Base-by-base conservation (phyloP, 2,113 vertebrate genomes). In the Serilophus lunatus region DNA sequence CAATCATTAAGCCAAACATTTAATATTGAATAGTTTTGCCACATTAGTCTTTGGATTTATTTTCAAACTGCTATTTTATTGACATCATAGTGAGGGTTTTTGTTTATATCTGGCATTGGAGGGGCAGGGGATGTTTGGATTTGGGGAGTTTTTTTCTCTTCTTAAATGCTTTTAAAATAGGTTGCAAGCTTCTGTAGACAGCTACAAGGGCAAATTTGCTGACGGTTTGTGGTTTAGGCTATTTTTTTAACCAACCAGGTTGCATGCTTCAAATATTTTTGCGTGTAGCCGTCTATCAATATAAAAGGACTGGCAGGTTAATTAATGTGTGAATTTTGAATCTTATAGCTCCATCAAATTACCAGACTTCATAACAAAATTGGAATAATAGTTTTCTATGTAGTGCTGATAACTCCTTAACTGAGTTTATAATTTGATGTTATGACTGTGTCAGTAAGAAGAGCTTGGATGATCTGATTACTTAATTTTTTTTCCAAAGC, bases 401-500 rank as follows among this genome's bases (percentile, higher is more conserved):
- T 75, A 66, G 26, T 35, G 28, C 72, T 84, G 92, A 84, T 88
- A 95, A 94, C 86, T 95, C 84, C 64, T 92, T 95, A 91, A 93
- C 70, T 22, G 20, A 76, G 49, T 80, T 91, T 71, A 40, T 79
- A 71, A 57, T 95, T 82, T 86, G 86, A 79, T 66, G 57, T 90
- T 95, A 82, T 84, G 91, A 95, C 83, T 83, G 87, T 45, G 70
- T 88, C 86, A 59, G 68, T 93, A 76, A 90, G 93, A 95, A 88
- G 95, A 97, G 92, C 59, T 57, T 76, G 85, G 36, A 69, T 8
- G 3, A 49, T 57, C 65, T 95, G 44, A 25, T 75, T 81, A 38
- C 86, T 84, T 93, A 31, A 69, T 82, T 60, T 87, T 96, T 95
- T 94, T 93, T 96, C 86, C 87, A 88, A 93, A 97, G 88, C 88